phyloP scores from a whole-genome alignment of 2,113 vertebrate species.

The Turnix velox region DNA sequence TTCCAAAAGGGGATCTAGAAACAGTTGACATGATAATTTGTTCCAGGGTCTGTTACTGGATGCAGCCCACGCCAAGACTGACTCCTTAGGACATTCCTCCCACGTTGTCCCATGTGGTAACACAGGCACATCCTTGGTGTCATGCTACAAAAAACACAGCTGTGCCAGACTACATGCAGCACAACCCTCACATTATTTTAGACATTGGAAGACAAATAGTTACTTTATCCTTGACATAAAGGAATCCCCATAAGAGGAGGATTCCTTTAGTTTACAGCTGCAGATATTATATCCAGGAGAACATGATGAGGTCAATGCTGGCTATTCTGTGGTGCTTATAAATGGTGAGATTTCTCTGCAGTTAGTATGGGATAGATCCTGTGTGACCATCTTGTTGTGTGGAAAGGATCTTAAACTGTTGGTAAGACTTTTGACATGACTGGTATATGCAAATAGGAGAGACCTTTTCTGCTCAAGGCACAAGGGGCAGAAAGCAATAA shows the following conservation, averaged over 20 bases:
- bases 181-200: neutral
- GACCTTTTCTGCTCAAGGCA: neutral
- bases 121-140: constrained; percentile 4
- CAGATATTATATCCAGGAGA: neutral
- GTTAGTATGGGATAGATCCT: neutral
- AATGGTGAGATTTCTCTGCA: neutral
- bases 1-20: neutral
- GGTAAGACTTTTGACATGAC: neutral
- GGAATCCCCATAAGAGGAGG: neutral
- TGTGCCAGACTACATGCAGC: neutral
- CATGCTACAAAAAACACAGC: constrained; percentile 27
- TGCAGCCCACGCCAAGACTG: neutral
- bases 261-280: neutral
- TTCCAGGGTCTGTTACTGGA: constrained; percentile 44
- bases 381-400: neutral
- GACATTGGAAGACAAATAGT: neutral
- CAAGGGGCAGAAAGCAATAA: neutral
- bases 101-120: neutral
- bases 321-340: neutral
- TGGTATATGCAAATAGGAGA: neutral
- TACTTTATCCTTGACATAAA: neutral
- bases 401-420: neutral
- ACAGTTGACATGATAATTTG: neutral
- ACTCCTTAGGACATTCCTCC: constrained; percentile 37
- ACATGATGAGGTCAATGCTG: neutral